Conservation (phyloP, 2,797 vertebrate genomes). For the Coilia nasus region DNA sequence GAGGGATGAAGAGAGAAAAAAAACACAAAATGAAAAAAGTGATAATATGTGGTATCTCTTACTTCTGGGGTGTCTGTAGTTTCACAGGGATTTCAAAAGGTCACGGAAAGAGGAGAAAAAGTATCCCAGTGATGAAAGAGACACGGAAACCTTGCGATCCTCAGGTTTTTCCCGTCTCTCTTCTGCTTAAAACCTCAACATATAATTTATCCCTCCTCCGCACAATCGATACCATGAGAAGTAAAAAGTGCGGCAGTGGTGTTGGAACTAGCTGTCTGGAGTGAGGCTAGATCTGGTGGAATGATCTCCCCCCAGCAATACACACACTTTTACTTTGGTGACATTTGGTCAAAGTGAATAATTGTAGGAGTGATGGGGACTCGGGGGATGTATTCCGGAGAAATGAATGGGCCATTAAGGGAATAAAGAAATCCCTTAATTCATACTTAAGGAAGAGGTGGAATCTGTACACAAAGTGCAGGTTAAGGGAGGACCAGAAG, state of each 20-base stretch:
- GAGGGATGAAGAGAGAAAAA: constrained; percentile 41
- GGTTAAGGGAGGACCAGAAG: constrained; percentile 51
- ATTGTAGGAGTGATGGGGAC: constrained; percentile 50
- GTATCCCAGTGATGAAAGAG: constrained; percentile 54
- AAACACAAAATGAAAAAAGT: constrained; percentile 47
- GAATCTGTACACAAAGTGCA: constrained; percentile 52
- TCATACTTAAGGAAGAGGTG: constrained; percentile 55
- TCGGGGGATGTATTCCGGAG: constrained; percentile 51
- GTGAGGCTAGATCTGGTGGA: constrained; percentile 27
- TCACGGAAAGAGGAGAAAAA: constrained; percentile 53
- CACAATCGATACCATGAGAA: constrained; percentile 52
- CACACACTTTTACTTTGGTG: constrained; percentile 47
- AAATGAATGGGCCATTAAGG: constrained; percentile 60
- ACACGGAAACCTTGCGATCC: constrained; percentile 47
- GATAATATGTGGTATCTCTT: constrained; percentile 59
- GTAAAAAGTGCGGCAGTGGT: constrained; percentile 31
- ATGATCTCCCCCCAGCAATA: constrained; percentile 30
- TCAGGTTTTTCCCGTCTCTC: constrained; percentile 20
- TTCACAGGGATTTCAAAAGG: constrained; percentile 62
- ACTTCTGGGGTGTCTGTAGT: constrained; percentile 57
- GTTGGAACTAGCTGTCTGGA: constrained; percentile 30
- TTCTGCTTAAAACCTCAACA: constrained; percentile 30
- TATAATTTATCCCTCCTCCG: constrained; percentile 46
- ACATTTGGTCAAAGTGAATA: constrained; percentile 57
- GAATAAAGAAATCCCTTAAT: constrained; percentile 59